phyloP scores from a whole-genome alignment of 2,888 invertebrate genomes.

The Apamea monoglypha region DNA sequence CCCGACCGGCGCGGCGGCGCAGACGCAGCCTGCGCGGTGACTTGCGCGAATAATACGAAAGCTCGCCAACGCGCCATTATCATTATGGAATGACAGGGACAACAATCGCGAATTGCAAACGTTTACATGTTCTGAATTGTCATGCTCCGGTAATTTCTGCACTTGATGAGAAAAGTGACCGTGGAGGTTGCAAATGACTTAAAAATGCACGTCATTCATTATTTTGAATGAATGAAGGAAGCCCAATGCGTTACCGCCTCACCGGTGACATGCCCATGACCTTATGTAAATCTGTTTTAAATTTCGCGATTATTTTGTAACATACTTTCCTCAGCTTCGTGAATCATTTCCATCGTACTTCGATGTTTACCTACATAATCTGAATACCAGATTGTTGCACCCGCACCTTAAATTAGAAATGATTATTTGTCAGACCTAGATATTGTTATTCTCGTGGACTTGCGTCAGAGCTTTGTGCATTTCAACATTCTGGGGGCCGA shows the following conservation, averaged over 20 bases:
- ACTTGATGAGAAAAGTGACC: constrained; percentile 51
- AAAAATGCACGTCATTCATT: constrained; percentile 51
- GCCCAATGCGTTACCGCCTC: constrained; percentile 20
- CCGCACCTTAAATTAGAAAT: constrained; percentile 58
- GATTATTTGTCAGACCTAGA: constrained; percentile 60
- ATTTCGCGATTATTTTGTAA: constrained; percentile 2
- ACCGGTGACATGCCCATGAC: constrained; percentile 11
- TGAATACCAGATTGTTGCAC: constrained; percentile 46
- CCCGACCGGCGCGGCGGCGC: constrained; percentile 43
- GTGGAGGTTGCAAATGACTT: constrained; percentile 38
- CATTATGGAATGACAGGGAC: constrained; percentile 66
- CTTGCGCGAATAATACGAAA: constrained; percentile 64
- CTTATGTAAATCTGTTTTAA: not conserved
- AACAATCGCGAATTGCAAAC: constrained; percentile 61
- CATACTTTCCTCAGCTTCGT: constrained; percentile 11
- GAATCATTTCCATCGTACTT: constrained; percentile 24
- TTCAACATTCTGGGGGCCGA: constrained; percentile 55
- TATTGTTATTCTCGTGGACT: constrained; percentile 65
- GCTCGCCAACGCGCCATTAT: constrained; percentile 59
- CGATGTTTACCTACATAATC: constrained; percentile 32
- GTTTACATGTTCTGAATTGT: constrained; percentile 54
- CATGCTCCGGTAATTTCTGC: constrained; percentile 54
- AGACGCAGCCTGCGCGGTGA: constrained; percentile 64
- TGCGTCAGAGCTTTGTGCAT: constrained; percentile 64
- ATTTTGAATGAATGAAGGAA: constrained; percentile 46